phyloP scores from a whole-genome alignment of 2,113 vertebrate species.

The Anguilla rostrata region DNA sequence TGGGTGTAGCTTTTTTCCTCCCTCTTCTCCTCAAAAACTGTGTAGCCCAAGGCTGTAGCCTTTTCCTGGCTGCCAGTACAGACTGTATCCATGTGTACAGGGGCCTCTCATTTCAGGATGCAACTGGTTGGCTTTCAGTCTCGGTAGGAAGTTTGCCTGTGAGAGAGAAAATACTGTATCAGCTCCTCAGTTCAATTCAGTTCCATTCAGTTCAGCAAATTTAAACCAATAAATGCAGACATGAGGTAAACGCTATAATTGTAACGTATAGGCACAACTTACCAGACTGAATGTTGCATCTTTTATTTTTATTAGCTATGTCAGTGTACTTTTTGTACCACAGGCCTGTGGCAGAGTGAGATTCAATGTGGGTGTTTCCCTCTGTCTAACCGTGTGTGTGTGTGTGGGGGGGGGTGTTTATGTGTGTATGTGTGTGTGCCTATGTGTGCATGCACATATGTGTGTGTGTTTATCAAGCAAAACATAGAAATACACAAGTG shows the following conservation, averaged over 20 bases:
- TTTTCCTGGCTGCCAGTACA: not conserved
- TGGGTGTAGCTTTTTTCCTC: not conserved
- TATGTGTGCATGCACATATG: conserved; percentile 17
- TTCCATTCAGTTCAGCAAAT: not conserved
- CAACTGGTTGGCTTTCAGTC: not conserved
- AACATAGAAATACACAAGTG: no score
- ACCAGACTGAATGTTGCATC: no score
- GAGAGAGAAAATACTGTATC: no score
- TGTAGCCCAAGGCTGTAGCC: not conserved
- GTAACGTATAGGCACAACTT: no score
- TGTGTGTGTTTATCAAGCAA: not conserved
- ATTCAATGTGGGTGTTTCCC: not conserved
- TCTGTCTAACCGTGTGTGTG: not conserved
- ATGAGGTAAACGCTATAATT: no score
- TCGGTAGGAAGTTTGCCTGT: not conserved
- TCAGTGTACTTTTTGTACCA: not conserved
- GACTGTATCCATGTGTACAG: no score
- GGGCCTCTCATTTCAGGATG: not conserved
- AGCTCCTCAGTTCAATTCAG: not conserved
- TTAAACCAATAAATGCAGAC: not conserved
- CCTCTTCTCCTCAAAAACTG: not conserved
- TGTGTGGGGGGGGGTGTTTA: not conserved
- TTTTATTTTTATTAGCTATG: no score
- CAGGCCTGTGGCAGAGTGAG: not conserved
- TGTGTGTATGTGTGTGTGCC: not conserved